Conservation (phyloP, 2,888 invertebrate species). For the Omphaloscelis lunosa region DNA sequence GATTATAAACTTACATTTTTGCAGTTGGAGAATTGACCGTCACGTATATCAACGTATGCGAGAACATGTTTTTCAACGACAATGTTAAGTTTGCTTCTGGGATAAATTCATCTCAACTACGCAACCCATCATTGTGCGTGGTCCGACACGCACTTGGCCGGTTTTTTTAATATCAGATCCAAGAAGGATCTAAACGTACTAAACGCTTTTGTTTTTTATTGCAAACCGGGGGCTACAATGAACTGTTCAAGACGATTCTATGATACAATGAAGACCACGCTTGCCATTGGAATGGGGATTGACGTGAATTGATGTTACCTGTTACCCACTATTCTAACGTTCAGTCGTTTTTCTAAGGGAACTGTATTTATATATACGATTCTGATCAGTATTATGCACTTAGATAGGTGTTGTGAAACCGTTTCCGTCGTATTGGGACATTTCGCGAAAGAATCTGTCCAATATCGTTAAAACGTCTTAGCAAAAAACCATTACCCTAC, state of each 20-base stretch:
- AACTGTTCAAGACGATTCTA: neutral
- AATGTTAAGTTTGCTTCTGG: too few relatives aligned
- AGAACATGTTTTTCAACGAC: too few relatives aligned
- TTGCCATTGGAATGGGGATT: neutral
- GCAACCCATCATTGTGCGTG: too few relatives aligned
- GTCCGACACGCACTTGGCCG: too few relatives aligned
- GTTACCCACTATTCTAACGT: neutral
- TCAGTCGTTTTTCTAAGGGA: neutral
- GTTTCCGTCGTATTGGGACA: neutral
- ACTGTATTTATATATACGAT: neutral
- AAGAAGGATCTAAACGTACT: neutral
- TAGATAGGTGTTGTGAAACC: neutral
- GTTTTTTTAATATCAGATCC: neutral
- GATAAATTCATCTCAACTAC: too few relatives aligned
- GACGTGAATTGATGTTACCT: neutral
- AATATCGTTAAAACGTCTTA: neutral
- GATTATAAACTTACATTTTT: too few relatives aligned
- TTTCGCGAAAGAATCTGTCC: neutral
- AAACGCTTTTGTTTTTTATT: neutral
- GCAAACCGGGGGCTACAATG: neutral
- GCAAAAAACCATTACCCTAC: constrained; percentile 10
- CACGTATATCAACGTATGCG: too few relatives aligned
- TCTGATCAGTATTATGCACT: constrained; percentile 1
- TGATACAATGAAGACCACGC: neutral
- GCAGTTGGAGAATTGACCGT: too few relatives aligned